Evolutionary conservation across 1,140 invertebrate genomes (phyloP).

Genomic region (Papilio dardanus): DNA sequence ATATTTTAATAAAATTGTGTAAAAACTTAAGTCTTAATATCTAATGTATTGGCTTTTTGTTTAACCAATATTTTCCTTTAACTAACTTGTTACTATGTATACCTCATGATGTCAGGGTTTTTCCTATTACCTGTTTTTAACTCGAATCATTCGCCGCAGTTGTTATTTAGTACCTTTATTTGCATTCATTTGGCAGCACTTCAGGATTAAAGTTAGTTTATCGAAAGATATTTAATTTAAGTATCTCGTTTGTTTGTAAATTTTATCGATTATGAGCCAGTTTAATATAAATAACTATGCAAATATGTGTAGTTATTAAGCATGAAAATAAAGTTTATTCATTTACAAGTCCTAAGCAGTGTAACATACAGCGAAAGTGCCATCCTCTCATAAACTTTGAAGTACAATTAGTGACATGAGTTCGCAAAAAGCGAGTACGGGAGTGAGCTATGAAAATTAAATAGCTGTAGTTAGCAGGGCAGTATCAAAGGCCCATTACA

Average conservation of each 20-base stretch:
- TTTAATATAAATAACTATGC: not conserved
- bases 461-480: slow-evolving; percentile 59
- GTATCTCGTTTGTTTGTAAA: not conserved
- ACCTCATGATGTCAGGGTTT: not conserved
- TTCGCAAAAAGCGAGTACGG: slow-evolving; percentile 36
- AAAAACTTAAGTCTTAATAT: not conserved
- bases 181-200: not conserved
- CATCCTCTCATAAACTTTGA: slow-evolving; percentile 18
- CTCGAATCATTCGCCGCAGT: slow-evolving; percentile 7
- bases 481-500: slow-evolving; percentile 47
- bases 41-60: not conserved
- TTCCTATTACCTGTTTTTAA: slow-evolving; percentile 13
- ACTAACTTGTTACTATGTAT: not conserved
- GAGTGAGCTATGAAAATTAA: slow-evolving; percentile 53
- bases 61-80: not conserved
- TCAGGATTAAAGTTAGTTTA: not conserved
- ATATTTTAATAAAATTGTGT: no score
- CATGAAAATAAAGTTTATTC: not conserved
- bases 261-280: not conserved
- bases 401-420: slow-evolving; percentile 16
- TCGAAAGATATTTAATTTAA: not conserved
- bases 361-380: not conserved
- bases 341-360: not conserved
- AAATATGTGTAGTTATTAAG: not conserved
- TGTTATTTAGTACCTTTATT: not conserved